These are phyloP conservation scores for Trachelus tabidus DNA, from an alignment of 2,888 invertebrate genomes.

Conservation along the genomic window DNA sequence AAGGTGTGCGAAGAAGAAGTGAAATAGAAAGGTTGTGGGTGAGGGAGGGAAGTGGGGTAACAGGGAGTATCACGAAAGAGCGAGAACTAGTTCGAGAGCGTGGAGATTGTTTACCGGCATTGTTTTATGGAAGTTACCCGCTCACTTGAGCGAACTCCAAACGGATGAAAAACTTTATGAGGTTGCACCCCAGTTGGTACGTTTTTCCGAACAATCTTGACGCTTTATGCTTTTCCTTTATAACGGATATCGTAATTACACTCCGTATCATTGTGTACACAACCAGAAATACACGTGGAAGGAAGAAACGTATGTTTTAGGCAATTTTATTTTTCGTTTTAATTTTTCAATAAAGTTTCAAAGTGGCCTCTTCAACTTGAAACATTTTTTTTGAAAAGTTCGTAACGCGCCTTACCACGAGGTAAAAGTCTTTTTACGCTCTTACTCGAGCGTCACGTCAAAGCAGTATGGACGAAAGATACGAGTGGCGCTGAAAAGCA, in stretches of 20 bases:
- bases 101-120: slow-evolving; percentile 32
- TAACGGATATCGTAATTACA: neutral
- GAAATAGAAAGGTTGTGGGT: neutral
- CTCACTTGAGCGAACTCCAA: slow-evolving; percentile 21
- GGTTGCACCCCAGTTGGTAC: neutral
- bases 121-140: slow-evolving; percentile 25
- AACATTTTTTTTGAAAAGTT: neutral
- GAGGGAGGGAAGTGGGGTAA: neutral
- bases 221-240: neutral
- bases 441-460: neutral
- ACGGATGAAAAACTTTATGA: slow-evolving; percentile 19
- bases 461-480: neutral
- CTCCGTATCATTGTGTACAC: neutral
- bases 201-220: neutral
- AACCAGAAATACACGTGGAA: neutral
- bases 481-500: neutral
- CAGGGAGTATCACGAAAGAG: slow-evolving; percentile 25
- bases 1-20: neutral
- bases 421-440: neutral
- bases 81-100: slow-evolving; percentile 29
- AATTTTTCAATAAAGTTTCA: slow-evolving; percentile 31
- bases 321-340: neutral
- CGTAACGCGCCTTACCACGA: no score
- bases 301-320: neutral
- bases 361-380: slow-evolving; percentile 11